Conservation (phyloP, 1,140 invertebrate species). For the Latrodectus geometricus region DNA sequence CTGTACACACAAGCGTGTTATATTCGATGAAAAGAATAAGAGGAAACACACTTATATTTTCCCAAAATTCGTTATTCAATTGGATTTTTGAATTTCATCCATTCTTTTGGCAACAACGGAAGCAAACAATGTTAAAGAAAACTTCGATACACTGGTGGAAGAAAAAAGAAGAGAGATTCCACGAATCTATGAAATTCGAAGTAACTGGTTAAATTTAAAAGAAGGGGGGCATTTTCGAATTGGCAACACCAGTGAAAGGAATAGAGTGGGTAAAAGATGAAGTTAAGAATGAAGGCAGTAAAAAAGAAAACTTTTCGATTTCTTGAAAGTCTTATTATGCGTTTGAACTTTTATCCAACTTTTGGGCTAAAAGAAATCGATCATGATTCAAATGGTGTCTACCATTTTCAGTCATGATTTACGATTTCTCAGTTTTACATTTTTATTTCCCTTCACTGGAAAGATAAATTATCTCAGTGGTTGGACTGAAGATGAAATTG, state of each 20-base stretch:
- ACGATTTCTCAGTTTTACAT: conserved; percentile 31
- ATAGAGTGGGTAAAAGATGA: conserved; percentile 1
- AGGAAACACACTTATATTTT: no score
- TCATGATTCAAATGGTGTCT: conserved; percentile 22
- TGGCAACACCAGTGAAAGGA: conserved; percentile 1
- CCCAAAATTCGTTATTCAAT: no score
- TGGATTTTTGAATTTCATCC: no score
- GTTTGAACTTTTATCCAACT: conserved; percentile 36
- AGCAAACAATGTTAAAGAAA: no score
- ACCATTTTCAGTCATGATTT: conserved; percentile 23
- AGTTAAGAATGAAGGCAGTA: not conserved
- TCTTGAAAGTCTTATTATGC: conserved; percentile 47
- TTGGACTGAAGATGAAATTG: not conserved
- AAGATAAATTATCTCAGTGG: conserved; percentile 1
- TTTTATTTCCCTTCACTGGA: conserved; percentile 14
- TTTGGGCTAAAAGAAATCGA: conserved; percentile 18
- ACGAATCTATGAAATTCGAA: conserved; percentile 48
- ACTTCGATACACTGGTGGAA: no score
- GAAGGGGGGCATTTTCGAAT: conserved; percentile 30
- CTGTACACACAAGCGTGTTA: no score
- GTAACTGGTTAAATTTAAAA: conserved; percentile 55
- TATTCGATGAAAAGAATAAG: no score
- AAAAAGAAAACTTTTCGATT: conserved; percentile 13
- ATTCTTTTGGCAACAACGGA: no score
- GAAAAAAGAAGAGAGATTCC: conserved; percentile 2